These are phyloP conservation scores for Colius striatus DNA, from an alignment of 2,113 vertebrate species.

Conservation along the genomic window DNA sequence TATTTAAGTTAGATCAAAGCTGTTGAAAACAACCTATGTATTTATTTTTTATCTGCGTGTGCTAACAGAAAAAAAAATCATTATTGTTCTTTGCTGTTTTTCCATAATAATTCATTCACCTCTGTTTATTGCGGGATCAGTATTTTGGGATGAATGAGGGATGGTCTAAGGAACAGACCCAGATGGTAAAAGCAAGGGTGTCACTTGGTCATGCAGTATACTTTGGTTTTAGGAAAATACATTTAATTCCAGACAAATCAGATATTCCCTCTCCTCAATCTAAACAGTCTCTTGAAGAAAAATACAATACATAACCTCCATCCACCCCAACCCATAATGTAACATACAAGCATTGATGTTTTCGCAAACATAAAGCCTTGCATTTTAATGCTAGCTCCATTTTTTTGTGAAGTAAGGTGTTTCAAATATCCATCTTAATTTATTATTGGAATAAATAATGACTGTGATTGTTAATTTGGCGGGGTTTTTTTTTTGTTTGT, in stretches of 20 bases:
- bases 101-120: background rate
- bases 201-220: background rate
- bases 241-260: background rate
- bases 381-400: background rate
- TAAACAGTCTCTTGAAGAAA: background rate
- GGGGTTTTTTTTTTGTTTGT: accelerated
- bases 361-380: background rate
- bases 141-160: background rate
- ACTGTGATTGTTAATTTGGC: background rate
- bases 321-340: background rate
- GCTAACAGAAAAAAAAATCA: background rate
- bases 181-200: background rate
- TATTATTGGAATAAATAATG: background rate
- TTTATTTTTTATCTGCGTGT: background rate
- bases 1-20: background rate
- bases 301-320: background rate
- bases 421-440: background rate
- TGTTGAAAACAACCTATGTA: background rate
- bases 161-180: background rate
- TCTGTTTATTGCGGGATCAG: background rate
- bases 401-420: background rate
- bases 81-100: background rate
- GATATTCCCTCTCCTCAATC: background rate
- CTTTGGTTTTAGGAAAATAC: background rate
- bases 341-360: background rate